Conservation (phyloP, 2,797 vertebrate genomes). For the Strix occidentalis region DNA sequence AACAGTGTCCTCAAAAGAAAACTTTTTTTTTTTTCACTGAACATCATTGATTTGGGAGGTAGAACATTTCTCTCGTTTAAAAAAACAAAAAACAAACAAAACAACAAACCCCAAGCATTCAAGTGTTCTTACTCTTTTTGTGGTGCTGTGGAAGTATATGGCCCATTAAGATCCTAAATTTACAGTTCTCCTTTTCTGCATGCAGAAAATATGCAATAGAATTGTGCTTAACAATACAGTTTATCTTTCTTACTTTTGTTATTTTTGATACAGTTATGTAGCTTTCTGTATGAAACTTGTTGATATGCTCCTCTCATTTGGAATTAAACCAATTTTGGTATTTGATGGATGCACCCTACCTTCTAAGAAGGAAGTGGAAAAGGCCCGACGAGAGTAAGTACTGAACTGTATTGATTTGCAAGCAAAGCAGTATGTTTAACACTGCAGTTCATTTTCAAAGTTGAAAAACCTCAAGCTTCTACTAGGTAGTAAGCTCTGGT, state of each 20-base stretch:
- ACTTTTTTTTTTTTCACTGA: not conserved
- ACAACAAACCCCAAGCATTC: not conserved
- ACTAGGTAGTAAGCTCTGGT: not conserved
- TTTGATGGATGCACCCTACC: constrained; percentile 96
- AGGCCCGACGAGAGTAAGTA: constrained; percentile 90
- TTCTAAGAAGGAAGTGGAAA: constrained; percentile 96
- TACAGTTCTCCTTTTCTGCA: not conserved
- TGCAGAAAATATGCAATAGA: not conserved
- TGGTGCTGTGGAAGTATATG: not conserved
- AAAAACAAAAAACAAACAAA: too few relatives aligned
- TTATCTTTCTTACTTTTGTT: not conserved
- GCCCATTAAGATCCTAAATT: not conserved
- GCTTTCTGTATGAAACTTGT: constrained; percentile 95
- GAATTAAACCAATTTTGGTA: constrained; percentile 90
- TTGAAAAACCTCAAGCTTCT: not conserved
- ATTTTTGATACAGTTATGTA: constrained; percentile 83
- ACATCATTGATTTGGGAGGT: fast-evolving
- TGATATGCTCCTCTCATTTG: constrained; percentile 90
- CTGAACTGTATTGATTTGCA: not conserved
- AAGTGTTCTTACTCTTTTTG: not conserved
- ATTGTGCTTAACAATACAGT: not conserved
- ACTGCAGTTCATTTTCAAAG: not conserved
- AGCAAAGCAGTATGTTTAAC: not conserved
- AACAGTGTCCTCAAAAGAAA: not conserved
- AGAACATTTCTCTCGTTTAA: not conserved